Conservation (phyloP, 2,113 vertebrate genomes). For the Phalacrocorax carbo region DNA sequence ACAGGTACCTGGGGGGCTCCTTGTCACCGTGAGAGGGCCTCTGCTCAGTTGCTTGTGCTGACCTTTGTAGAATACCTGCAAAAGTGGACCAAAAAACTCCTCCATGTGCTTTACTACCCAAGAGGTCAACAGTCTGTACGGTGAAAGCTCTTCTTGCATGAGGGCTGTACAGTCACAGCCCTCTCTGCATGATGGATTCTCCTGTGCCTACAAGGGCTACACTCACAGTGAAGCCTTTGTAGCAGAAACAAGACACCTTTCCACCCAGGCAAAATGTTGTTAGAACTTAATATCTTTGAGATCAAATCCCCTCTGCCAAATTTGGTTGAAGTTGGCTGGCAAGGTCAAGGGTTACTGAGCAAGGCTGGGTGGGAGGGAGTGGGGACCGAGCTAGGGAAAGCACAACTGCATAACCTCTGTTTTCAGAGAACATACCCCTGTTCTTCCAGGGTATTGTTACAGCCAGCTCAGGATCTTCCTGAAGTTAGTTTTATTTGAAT, state of each 20-base stretch:
- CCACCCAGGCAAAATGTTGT: not conserved
- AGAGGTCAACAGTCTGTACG: not conserved
- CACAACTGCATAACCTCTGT: not conserved
- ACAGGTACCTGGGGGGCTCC: not conserved
- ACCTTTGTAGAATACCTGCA: not conserved
- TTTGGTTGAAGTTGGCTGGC: not conserved
- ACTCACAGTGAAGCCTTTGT: not conserved
- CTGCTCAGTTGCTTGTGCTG: not conserved
- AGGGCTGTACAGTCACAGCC: not conserved
- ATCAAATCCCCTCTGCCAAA: not conserved
- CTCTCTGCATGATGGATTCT: accelerated
- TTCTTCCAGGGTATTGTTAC: not conserved
- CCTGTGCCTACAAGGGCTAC: not conserved
- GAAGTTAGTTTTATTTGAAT: not conserved
- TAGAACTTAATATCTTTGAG: not conserved
- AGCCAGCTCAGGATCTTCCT: not conserved
- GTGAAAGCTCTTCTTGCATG: not conserved
- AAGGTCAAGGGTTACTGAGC: not conserved
- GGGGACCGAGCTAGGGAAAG: not conserved
- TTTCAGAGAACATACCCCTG: not conserved
- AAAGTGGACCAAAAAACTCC: not conserved
- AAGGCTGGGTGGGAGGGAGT: not conserved
- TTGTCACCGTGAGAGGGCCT: not conserved
- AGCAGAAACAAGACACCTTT: not conserved
- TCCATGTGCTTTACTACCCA: not conserved